Evolutionary conservation across 1,140 invertebrate species (phyloP).

Genomic region (Anastrepha ludens): DNA sequence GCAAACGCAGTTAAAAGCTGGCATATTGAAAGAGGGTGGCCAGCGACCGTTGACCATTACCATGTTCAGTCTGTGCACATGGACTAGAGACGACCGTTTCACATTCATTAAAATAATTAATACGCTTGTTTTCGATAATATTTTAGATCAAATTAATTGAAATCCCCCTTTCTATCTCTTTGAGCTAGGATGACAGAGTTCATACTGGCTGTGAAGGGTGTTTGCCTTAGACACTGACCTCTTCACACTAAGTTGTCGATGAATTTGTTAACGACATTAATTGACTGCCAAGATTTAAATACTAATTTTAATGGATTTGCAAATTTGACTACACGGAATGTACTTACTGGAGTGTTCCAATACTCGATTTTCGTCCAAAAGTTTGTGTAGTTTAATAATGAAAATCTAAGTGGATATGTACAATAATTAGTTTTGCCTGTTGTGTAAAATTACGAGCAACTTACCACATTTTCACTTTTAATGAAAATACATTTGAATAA

Average conservation of each 20-base stretch:
- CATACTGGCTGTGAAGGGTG: not conserved
- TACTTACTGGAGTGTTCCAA: too few relatives aligned
- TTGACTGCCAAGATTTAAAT: not conserved
- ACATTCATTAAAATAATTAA: constrained; percentile 44
- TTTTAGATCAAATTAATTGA: constrained; percentile 50
- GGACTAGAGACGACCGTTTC: not conserved
- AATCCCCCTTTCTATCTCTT: not conserved
- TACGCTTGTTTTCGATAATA: constrained; percentile 35
- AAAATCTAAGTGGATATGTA: too few relatives aligned
- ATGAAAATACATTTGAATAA: too few relatives aligned
- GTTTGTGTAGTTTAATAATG: too few relatives aligned
- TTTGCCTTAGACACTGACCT: not conserved
- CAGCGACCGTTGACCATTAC: not conserved
- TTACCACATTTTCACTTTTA: too few relatives aligned
- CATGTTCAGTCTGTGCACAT: not conserved
- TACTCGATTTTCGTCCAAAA: too few relatives aligned
- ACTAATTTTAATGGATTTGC: not conserved
- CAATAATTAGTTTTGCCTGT: too few relatives aligned
- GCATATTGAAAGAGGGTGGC: not conserved
- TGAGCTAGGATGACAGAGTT: not conserved
- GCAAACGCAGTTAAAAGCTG: not conserved
- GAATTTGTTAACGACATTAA: not conserved
- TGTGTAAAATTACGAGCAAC: too few relatives aligned
- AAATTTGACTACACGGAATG: too few relatives aligned
- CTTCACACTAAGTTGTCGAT: not conserved